Percentiles rank a stretch among this genome's conserved stretches.
phyloP scores from a whole-genome alignment of 1,140 invertebrate genomes.

The Zaprionus camerounensis region DNA sequence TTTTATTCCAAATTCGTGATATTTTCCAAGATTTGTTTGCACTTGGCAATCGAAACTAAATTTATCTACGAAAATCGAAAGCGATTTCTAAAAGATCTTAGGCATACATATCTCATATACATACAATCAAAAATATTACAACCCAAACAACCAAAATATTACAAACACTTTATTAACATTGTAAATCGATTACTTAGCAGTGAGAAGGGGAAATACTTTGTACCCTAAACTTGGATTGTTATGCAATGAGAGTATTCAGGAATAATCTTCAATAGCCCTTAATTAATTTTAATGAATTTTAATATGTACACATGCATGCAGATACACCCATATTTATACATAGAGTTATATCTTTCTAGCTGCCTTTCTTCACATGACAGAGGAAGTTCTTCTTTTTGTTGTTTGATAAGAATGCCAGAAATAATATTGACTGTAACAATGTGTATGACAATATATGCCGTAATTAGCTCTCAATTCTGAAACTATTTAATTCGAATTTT shows the following conservation, averaged over 20 bases:
- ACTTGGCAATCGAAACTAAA: not conserved
- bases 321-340: not conserved
- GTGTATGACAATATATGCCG: not conserved
- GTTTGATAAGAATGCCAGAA: not conserved
- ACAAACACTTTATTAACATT: not conserved
- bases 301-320: constrained; percentile 12
- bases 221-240: constrained; percentile 10
- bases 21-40: not conserved
- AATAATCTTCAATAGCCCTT: constrained; percentile 13
- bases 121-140: not conserved
- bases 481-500: not conserved
- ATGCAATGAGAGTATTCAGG: constrained; percentile 3
- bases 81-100: not conserved
- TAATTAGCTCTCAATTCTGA: not conserved
- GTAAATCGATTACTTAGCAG: not conserved
- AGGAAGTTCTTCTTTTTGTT: not conserved
- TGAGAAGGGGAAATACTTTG: constrained; percentile 16
- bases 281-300: constrained; percentile 28
- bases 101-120: not conserved
- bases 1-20: not conserved
- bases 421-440: not conserved
- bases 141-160: too few species aligned
- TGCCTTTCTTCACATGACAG: not conserved
- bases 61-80: not conserved
- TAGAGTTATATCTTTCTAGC: not conserved